A percentile compares a stretch with the other conserved stretches of the same genome.
These are phyloP conservation scores for Pipistrellus kuhlii DNA, from an alignment of 2,797 vertebrate species.

Conservation along the genomic window DNA sequence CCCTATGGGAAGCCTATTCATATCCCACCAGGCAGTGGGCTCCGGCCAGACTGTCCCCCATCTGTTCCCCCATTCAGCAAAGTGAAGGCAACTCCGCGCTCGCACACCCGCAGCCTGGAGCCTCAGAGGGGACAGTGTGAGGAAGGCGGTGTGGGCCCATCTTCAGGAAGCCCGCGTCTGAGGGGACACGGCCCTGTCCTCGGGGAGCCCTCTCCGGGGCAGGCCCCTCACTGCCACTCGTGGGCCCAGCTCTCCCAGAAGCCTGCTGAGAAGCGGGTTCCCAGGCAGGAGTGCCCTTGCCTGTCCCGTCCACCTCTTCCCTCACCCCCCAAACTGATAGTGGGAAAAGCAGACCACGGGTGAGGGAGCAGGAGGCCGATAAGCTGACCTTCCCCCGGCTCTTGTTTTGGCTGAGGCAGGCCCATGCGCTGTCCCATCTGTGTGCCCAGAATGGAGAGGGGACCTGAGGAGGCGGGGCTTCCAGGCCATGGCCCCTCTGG, in stretches of 20 bases:
- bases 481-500: background rate
- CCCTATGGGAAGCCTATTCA: background rate
- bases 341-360: background rate
- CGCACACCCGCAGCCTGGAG: background rate
- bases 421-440: background rate
- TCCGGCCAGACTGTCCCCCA: background rate
- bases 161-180: background rate
- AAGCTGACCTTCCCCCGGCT: slow-evolving; percentile 38
- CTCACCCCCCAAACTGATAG: background rate
- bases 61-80: background rate
- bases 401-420: slow-evolving; percentile 52
- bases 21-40: background rate
- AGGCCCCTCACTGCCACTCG: background rate
- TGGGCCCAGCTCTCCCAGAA: background rate
- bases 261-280: background rate
- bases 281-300: background rate
- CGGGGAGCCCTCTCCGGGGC: background rate
- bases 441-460: background rate
- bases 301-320: background rate
- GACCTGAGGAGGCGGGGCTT: background rate
- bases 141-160: background rate
- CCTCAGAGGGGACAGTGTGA: background rate
- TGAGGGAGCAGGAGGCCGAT: background rate
- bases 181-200: background rate
- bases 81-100: background rate